These are phyloP conservation scores for Siniperca undulata DNA, from an alignment of 2,797 vertebrate species.

Conservation along the genomic window DNA sequence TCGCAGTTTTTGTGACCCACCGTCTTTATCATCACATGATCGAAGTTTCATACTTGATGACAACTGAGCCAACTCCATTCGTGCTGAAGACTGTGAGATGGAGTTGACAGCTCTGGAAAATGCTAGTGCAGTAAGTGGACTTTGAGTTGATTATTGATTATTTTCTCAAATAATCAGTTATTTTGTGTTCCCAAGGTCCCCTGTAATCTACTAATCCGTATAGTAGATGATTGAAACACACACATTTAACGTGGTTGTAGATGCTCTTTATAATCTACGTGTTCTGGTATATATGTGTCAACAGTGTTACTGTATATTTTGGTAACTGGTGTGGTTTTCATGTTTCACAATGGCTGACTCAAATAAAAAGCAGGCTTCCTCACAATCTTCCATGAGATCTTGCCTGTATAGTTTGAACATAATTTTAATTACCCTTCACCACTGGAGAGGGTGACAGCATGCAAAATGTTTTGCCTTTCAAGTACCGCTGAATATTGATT, in stretches of 20 bases:
- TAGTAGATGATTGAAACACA: background rate
- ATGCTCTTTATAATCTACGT: background rate
- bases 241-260: background rate
- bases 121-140: too few species aligned
- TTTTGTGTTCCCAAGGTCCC: too few species aligned
- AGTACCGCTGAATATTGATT: background rate
- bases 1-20: background rate
- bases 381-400: background rate
- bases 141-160: too few species aligned
- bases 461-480: constrained; percentile 14
- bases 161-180: too few species aligned
- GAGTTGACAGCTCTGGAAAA: background rate
- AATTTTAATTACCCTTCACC: constrained; percentile 9
- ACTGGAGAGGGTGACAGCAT: background rate
- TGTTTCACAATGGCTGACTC: background rate
- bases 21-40: background rate
- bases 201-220: background rate
- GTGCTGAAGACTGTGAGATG: background rate
- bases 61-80: background rate
- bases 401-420: background rate
- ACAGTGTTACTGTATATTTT: background rate
- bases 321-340: background rate
- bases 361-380: background rate
- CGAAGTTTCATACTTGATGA: background rate
- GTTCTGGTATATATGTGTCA: background rate